phyloP scores from a whole-genome alignment of 2,113 vertebrate genomes.

The Aramus guarauna region DNA sequence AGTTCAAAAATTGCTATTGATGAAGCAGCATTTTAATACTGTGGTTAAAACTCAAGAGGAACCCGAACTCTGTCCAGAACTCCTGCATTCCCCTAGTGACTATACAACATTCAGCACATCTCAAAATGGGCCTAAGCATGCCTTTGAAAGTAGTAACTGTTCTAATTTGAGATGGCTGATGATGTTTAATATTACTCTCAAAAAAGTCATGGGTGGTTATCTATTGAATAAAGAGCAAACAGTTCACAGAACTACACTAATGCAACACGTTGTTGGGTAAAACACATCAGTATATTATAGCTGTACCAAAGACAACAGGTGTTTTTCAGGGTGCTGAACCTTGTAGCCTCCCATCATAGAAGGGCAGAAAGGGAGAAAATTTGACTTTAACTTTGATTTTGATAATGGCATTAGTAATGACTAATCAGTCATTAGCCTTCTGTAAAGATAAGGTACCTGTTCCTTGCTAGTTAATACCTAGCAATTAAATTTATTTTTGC shows the following conservation, averaged over 20 bases:
- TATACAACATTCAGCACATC: constrained; percentile 11
- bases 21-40: not conserved
- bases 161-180: not conserved
- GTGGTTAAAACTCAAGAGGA: not conserved
- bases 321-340: not conserved
- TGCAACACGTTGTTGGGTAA: not conserved
- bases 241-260: not conserved
- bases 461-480: not conserved
- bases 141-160: not conserved
- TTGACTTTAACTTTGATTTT: not conserved
- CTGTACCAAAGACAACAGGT: not conserved
- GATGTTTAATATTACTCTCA: not conserved
- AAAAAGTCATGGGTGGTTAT: not conserved
- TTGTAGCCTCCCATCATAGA: not conserved
- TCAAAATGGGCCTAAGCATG: not conserved
- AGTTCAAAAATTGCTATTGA: not conserved
- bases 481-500: not conserved
- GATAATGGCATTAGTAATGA: not conserved
- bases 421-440: not conserved
- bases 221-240: not conserved
- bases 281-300: not conserved
- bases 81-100: not conserved
- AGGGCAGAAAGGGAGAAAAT: fast-evolving
- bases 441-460: not conserved
- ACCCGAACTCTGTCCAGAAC: not conserved